These are phyloP conservation scores for Azemiops feae DNA, from an alignment of 2,113 vertebrate species.

Conservation along the genomic window DNA sequence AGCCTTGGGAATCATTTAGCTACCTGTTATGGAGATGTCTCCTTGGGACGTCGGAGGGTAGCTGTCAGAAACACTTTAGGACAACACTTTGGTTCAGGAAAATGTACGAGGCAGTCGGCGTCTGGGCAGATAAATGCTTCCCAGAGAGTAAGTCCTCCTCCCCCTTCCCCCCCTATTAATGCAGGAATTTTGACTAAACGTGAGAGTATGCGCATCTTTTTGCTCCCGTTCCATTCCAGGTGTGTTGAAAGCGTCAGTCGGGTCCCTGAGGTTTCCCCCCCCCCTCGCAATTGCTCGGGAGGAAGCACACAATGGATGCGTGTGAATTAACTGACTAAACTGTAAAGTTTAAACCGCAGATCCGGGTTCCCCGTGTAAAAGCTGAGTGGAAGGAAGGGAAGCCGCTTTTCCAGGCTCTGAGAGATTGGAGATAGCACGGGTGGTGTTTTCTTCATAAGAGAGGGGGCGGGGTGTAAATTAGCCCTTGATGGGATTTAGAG, in stretches of 20 bases:
- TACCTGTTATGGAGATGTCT: neutral
- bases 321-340: neutral
- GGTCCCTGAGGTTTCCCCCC: neutral
- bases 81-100: neutral
- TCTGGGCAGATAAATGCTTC: neutral
- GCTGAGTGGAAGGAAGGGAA: neutral
- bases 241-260: neutral
- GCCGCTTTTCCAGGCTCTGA: neutral
- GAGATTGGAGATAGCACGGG: neutral
- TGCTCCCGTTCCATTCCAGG: neutral
- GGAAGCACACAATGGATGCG: neutral
- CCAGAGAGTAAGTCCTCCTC: neutral
- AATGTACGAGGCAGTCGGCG: neutral
- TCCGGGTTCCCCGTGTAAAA: neutral
- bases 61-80: neutral
- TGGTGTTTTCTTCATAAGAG: neutral
- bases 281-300: neutral
- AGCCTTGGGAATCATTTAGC: neutral
- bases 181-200: neutral
- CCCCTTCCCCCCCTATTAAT: too few relatives aligned
- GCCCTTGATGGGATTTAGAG: slow-evolving; percentile 28
- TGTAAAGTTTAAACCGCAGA: too few relatives aligned
- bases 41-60: neutral
- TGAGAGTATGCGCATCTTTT: neutral
- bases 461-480: slow-evolving; percentile 6